These are phyloP conservation scores for Ornithoptera alexandrae DNA, from an alignment of 2,888 invertebrate species.

Conservation along the genomic window DNA sequence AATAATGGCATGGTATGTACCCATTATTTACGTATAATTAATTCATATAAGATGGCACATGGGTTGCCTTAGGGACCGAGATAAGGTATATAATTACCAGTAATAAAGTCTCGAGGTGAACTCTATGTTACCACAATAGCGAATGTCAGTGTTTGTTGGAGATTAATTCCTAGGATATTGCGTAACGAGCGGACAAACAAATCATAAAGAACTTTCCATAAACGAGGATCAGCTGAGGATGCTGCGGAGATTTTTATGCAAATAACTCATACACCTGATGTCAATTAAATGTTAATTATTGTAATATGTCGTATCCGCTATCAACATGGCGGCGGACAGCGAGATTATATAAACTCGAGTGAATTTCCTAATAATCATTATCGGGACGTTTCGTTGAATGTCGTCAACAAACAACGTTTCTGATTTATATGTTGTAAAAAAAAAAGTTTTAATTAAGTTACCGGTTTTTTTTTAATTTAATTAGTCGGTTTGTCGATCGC, in stretches of 20 bases:
- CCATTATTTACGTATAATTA: background rate
- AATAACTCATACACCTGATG: slow-evolving; percentile 40
- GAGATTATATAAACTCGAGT: slow-evolving; percentile 33
- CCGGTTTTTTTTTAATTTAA: slow-evolving; percentile 36
- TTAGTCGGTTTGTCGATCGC: slow-evolving; percentile 40
- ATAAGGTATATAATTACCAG: too few species aligned
- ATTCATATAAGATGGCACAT: too few species aligned
- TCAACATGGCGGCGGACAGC: slow-evolving; percentile 31
- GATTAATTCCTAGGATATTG: background rate
- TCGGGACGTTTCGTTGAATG: slow-evolving; percentile 3
- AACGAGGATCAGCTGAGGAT: slow-evolving; percentile 16
- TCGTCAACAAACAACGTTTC: background rate
- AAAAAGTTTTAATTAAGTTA: background rate
- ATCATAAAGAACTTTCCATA: slow-evolving; percentile 24
- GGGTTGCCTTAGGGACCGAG: too few species aligned
- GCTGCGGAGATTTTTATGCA: slow-evolving; percentile 35
- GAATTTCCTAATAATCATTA: slow-evolving; percentile 38
- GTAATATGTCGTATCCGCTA: slow-evolving; percentile 41
- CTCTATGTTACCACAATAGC: too few species aligned
- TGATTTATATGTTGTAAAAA: background rate
- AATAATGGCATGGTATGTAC: background rate
- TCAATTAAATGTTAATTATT: slow-evolving; percentile 45
- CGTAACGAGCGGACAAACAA: slow-evolving; percentile 2
- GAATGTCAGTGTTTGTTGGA: too few species aligned
- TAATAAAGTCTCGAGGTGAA: too few species aligned